Conservation (phyloP, 2,888 invertebrate species). For the Schrankia costaestrigalis region DNA sequence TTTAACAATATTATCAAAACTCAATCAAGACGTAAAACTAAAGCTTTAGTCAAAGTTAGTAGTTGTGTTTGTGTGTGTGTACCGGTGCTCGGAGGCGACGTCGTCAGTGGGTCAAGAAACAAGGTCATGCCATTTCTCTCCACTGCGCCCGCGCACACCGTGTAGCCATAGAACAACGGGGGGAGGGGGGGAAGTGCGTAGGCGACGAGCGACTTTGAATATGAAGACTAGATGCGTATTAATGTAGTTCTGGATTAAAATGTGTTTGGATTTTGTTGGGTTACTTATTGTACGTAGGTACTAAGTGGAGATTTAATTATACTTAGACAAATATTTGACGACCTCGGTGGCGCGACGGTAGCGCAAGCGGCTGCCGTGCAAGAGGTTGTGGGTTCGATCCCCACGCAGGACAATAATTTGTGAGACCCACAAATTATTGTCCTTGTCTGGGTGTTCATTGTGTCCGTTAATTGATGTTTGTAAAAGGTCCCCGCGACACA, state of each 20-base stretch:
- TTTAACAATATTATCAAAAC: no score
- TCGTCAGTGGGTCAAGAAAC: conserved; percentile 77
- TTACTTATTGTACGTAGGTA: no score
- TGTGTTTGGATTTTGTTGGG: conserved; percentile 2
- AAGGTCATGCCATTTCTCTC: conserved; percentile 77
- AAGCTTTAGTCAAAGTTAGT: conserved; percentile 18
- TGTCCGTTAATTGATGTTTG: no score
- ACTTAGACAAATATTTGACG: no score
- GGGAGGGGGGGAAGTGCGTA: conserved; percentile 35
- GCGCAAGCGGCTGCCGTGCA: no score
- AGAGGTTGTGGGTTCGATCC: no score
- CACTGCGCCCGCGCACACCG: conserved; percentile 21
- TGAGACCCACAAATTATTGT: no score
- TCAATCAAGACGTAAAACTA: conserved; percentile 5
- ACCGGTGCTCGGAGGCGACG: conserved; percentile 67
- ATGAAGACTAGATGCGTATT: conserved; percentile 15
- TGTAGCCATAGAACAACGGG: conserved; percentile 8
- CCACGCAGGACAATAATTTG: no score
- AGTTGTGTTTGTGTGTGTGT: conserved; percentile 22
- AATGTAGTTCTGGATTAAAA: conserved; percentile 3
- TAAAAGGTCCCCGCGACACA: no score
- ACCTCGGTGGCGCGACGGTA: no score
- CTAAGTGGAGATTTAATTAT: no score
- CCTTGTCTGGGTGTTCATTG: no score
- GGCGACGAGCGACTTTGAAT: conserved; percentile 27